Evolutionary conservation across 2,113 vertebrate species (phyloP).

Genomic region (Orycteropus afer): DNA sequence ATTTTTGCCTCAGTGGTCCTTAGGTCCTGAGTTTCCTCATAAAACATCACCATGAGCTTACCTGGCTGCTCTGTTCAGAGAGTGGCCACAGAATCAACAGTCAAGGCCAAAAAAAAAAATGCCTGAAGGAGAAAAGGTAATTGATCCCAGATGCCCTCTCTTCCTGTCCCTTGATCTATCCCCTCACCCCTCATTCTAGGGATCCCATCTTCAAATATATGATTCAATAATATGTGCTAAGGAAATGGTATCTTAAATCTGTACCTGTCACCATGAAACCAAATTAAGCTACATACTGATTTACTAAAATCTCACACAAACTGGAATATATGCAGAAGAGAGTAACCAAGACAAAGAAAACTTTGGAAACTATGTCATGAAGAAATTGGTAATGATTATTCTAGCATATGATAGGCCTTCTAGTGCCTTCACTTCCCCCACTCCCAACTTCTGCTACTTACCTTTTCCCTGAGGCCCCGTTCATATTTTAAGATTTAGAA

Average conservation of each 20-base stretch:
- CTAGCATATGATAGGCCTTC: background rate
- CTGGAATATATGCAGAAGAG: background rate
- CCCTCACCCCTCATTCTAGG: background rate
- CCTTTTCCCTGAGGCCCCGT: background rate
- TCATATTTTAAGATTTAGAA: background rate
- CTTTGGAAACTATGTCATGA: background rate
- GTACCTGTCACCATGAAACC: background rate
- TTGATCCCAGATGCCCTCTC: slow-evolving; percentile 32
- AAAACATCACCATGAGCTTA: background rate
- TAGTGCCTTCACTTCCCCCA: background rate
- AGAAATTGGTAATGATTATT: background rate
- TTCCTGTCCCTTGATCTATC: background rate
- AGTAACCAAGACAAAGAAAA: background rate
- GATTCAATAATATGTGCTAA: background rate
- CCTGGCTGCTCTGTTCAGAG: slow-evolving; percentile 3
- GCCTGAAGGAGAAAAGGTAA: background rate
- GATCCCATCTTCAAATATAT: background rate
- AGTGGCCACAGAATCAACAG: background rate
- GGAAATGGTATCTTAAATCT: background rate
- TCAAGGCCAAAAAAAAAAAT: slow-evolving; percentile 18
- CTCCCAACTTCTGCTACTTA: background rate
- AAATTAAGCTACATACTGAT: background rate
- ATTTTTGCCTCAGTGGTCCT: background rate
- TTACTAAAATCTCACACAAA: slow-evolving; percentile 40
- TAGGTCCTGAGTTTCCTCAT: background rate